Conservation (phyloP, 2,113 vertebrate species). For the Tyto alba region DNA sequence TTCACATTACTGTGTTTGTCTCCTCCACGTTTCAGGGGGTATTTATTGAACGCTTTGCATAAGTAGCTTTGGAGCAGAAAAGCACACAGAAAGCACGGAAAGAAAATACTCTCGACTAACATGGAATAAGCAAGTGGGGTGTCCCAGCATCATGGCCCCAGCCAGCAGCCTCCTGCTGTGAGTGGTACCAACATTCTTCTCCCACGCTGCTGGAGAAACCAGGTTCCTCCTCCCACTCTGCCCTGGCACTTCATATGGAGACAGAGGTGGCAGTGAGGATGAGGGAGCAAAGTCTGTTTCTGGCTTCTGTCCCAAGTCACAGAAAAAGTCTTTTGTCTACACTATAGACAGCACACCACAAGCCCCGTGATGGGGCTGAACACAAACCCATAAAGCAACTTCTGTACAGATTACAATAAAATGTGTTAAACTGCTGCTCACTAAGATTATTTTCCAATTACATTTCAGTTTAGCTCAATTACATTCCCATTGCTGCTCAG, state of each 20-base stretch:
- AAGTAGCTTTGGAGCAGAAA: background rate
- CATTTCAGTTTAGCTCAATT: constrained; percentile 77
- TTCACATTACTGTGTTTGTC: constrained; percentile 25
- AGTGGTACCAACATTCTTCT: background rate
- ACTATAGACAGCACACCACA: background rate
- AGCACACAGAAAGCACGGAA: background rate
- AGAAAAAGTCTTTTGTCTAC: background rate
- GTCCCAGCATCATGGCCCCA: background rate
- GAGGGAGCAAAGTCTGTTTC: background rate
- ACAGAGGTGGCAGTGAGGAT: background rate
- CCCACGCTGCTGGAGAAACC: background rate
- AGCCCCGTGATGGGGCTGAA: background rate
- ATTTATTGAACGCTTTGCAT: constrained; percentile 13
- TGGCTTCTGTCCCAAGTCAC: background rate
- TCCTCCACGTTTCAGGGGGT: background rate
- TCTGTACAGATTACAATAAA: constrained; percentile 56
- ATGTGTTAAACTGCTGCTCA: constrained; percentile 36
- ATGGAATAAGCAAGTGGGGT: background rate
- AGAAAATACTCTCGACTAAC: background rate
- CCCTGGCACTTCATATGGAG: background rate
- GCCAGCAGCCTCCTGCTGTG: background rate
- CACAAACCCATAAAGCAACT: constrained; percentile 22
- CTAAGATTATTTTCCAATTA: constrained; percentile 71
- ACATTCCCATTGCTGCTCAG: constrained; percentile 70
- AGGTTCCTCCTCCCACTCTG: background rate